Conservation (phyloP, 2,113 vertebrate species). For the Crotophaga sulcirostris region DNA sequence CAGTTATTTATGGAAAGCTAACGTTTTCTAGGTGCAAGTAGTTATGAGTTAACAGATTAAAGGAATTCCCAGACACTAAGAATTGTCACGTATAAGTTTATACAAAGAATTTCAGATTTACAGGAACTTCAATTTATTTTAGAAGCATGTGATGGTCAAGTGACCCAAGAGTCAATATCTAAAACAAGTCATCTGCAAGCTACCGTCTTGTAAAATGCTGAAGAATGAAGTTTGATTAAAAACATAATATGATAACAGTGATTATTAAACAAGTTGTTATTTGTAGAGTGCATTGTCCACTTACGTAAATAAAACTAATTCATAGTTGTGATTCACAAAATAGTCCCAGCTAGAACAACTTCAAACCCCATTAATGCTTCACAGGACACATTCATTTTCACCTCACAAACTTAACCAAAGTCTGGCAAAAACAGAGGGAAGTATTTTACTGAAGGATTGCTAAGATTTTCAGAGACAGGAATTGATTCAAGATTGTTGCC, state of each 20-base stretch:
- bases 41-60: background rate
- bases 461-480: background rate
- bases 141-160: background rate
- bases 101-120: background rate
- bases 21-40: background rate
- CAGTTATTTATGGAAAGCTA: background rate
- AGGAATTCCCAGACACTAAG: background rate
- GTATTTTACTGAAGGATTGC: background rate
- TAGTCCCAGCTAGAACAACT: background rate
- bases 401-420: background rate
- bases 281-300: background rate
- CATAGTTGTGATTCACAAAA: background rate
- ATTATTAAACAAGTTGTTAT: background rate
- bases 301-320: background rate
- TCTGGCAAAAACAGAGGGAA: background rate
- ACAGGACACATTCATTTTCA: background rate
- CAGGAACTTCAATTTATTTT: background rate
- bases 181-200: background rate
- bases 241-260: background rate
- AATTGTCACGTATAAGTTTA: background rate
- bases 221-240: background rate
- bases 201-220: background rate
- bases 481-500: background rate
- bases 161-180: background rate
- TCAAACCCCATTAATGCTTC: background rate